phyloP scores from a whole-genome alignment of 2,888 invertebrate genomes.

The Theretra japonica region DNA sequence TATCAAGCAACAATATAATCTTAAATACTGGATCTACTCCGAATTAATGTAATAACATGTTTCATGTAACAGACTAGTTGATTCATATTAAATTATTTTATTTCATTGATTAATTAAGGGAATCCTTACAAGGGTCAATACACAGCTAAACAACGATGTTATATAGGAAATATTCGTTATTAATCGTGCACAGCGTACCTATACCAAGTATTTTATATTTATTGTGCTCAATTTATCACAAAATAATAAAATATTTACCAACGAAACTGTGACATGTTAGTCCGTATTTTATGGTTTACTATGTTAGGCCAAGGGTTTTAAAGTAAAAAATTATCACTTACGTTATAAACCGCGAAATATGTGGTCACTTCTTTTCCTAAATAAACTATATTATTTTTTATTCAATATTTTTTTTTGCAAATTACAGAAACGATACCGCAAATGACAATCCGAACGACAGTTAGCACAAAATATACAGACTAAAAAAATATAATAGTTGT shows the following conservation, averaged over 20 bases:
- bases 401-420: slow-evolving; percentile 9
- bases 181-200: neutral
- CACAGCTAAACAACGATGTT: neutral
- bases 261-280: slow-evolving; percentile 4
- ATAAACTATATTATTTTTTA: neutral
- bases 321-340: neutral
- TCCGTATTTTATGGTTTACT: neutral
- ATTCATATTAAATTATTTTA: slow-evolving; percentile 4
- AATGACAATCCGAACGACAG: slow-evolving; percentile 32
- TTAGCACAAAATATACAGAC: slow-evolving; percentile 30
- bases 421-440: slow-evolving; percentile 26
- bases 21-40: neutral
- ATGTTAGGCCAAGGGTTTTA: too few species aligned
- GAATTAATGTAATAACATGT: neutral
- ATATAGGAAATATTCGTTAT: neutral
- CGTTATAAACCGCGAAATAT: neutral
- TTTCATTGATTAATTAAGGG: slow-evolving; percentile 32
- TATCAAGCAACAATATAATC: neutral
- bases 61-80: neutral
- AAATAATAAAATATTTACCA: slow-evolving; percentile 21
- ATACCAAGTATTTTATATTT: neutral
- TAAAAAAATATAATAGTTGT: slow-evolving; percentile 7
- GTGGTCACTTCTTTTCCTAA: neutral
- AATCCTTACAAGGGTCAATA: slow-evolving; percentile 36
- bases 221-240: neutral